Base-by-base conservation (phyloP, 2,113 vertebrate species). In the Nibea coibor region DNA sequence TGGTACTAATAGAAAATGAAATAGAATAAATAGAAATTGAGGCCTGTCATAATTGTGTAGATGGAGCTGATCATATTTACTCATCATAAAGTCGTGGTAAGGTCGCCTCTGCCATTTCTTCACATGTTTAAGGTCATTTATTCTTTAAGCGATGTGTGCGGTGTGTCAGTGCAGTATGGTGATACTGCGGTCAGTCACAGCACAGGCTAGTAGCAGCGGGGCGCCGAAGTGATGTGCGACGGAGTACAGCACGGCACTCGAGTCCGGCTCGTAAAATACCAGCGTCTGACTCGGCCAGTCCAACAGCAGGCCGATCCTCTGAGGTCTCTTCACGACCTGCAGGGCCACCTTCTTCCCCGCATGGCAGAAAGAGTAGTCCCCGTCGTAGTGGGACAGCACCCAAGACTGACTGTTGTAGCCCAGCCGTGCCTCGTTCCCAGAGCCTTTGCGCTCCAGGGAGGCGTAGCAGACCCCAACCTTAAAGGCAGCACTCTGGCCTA, bases 381-480 rank as follows among this genome's bases (percentile, higher is more conserved):
- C 94, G 35, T 96, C 96, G 0, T 96, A 98, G 90, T 95, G 95
- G 0, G 96, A 98, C 86, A 99, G 95, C 77, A 98, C 97, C 98
- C 97, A 99, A 26, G 97, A 99, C 75, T 87, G 92, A 0, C 83
- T 1, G 2, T 97, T 99, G 93, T 96, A 92, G 50, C 97, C 97
- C 77, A 99, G 92, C 1, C 97, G 96, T 3, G 93, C 94, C 14
- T 95, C 95, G 0, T 92, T 96, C 54, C 95, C 94, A 0, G 95
- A 85, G 31, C 97, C 97, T 84, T 97, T 98, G 9, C 97, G 96
- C 1, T 95, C 94, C 87, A 99, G 76, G 0, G 95, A 95, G 74
- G 94, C 63, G 31, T 96, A 97, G 90, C 97, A 96, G 45, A 98
- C 94, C 0, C 97, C 97, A 26, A 99, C 92, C 92, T 99, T 99